Percentiles rank a stretch among this genome's conserved stretches.
phyloP scores from a whole-genome alignment of 2,113 vertebrate genomes.

The Speoplatyrhinus poulsoni region DNA sequence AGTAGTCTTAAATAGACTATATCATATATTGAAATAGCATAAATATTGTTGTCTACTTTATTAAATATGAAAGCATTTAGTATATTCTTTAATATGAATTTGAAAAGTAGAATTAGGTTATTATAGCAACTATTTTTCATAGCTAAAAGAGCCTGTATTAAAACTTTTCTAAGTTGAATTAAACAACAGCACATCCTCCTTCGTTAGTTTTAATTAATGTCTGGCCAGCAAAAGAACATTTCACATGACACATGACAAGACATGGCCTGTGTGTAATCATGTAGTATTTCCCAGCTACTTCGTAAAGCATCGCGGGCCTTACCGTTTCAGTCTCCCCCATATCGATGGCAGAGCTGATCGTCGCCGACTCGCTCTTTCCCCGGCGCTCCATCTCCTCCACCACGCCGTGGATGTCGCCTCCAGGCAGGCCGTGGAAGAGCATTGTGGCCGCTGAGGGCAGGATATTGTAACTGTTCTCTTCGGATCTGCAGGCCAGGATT shows the following conservation, averaged over 20 bases:
- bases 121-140: no score
- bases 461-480: conserved; percentile 81
- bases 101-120: no score
- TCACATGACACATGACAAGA: background rate
- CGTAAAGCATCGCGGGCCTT: conserved; percentile 61
- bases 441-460: conserved; percentile 83
- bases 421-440: conserved; percentile 98
- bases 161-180: no score
- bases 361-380: conserved; percentile 90
- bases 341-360: conserved; percentile 98
- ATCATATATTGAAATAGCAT: no score
- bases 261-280: background rate
- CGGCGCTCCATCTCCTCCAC: conserved; percentile 98
- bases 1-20: no score
- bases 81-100: no score
- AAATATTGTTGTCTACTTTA: no score
- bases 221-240: background rate
- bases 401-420: conserved; percentile 95
- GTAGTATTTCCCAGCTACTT: background rate
- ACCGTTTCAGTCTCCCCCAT: conserved; percentile 98
- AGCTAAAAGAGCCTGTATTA: no score
- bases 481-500: conserved; percentile 83
- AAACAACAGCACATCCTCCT: no score
- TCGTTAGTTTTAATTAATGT: no score
- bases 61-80: no score